Evolutionary conservation across 2,797 vertebrate genomes (phyloP).

Genomic region (Pseudopleuronectes americanus): DNA sequence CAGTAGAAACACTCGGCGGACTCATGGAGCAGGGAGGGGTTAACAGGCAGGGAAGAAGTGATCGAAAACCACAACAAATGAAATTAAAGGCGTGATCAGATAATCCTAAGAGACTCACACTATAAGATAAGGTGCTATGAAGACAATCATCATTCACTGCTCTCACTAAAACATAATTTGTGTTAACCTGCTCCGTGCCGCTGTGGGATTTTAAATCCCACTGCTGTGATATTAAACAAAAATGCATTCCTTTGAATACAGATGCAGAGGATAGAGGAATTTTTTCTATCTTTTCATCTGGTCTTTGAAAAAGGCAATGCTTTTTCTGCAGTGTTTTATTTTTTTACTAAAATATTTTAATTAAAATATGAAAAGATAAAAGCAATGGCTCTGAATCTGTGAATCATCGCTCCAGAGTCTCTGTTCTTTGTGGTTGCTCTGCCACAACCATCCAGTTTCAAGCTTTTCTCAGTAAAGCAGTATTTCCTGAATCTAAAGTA

Average conservation of each 20-base stretch:
- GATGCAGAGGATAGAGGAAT: constrained; percentile 49
- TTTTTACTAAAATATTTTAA: constrained; percentile 36
- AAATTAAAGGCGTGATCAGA: constrained; percentile 68
- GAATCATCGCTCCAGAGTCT: not conserved
- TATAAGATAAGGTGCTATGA: constrained; percentile 60
- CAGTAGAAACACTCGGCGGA: constrained; percentile 63
- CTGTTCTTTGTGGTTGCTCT: no score
- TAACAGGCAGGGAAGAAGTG: constrained; percentile 48
- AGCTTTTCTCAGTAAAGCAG: not conserved
- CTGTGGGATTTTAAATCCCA: constrained; percentile 49
- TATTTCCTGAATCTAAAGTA: not conserved
- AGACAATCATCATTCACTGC: constrained; percentile 73
- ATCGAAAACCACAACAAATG: constrained; percentile 66
- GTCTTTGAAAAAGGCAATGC: constrained; percentile 19
- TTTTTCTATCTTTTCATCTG: constrained; percentile 41
- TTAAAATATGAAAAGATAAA: constrained; percentile 56
- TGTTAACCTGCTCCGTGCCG: constrained; percentile 59
- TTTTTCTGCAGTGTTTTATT: constrained; percentile 46
- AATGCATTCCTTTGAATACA: constrained; percentile 54
- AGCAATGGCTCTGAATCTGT: constrained; percentile 4
- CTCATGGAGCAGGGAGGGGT: constrained; percentile 49
- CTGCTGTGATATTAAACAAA: constrained; percentile 64
- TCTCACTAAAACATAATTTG: constrained; percentile 32
- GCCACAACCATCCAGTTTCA: no score
- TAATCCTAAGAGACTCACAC: constrained; percentile 59